phyloP scores from a whole-genome alignment of 2,113 vertebrate species.

The Tragelaphus buxtoni region DNA sequence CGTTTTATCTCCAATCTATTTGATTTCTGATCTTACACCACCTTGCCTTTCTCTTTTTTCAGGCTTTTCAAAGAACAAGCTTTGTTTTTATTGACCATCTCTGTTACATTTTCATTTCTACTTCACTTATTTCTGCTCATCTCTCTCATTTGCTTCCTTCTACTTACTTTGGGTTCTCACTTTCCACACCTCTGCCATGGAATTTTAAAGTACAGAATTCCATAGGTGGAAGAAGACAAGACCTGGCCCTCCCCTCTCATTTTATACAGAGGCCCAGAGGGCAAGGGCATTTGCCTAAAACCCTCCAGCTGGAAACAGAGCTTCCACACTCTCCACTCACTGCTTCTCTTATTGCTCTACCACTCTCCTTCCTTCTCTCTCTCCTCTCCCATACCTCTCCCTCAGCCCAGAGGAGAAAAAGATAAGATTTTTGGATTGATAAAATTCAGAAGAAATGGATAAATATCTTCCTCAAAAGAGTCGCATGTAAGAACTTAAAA shows the following conservation, averaged over 20 bases:
- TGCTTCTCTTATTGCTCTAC: fast-evolving
- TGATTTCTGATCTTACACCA: background rate
- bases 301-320: background rate
- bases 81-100: background rate
- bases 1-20: background rate
- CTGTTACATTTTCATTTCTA: background rate
- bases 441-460: background rate
- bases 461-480: background rate
- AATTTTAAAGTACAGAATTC: background rate
- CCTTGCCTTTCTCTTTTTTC: background rate
- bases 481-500: background rate
- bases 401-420: background rate
- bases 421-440: background rate
- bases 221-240: background rate
- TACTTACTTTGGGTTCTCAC: background rate
- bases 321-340: background rate
- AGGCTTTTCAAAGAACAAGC: background rate
- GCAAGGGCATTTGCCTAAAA: background rate
- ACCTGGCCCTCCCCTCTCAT: background rate
- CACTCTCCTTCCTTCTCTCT: too few species aligned
- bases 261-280: background rate
- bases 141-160: background rate
- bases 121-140: background rate
- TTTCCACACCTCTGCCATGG: background rate
- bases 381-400: background rate